Percentiles rank a stretch among this genome's conserved stretches.
Evolutionary conservation across 2,888 invertebrate species (phyloP).

Genomic region (Mesorhabditis belari): DNA sequence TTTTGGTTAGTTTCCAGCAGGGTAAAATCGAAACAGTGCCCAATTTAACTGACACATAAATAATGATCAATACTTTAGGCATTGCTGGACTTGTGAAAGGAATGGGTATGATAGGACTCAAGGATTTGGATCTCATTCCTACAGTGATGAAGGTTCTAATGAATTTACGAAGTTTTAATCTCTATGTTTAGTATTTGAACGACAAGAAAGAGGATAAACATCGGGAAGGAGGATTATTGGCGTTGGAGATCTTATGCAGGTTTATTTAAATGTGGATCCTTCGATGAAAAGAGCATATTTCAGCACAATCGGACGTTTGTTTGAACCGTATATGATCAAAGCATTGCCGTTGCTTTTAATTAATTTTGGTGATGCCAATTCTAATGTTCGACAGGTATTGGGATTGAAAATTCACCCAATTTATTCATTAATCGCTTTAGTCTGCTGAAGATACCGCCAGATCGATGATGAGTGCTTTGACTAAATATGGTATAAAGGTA

Average conservation of each 20-base stretch:
- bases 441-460: conserved; percentile 17
- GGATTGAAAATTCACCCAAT: too few relatives aligned
- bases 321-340: conserved; percentile 97
- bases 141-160: background rate
- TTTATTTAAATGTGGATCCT: background rate
- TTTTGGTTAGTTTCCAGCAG: conserved; percentile 61
- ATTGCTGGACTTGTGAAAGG: conserved; percentile 90
- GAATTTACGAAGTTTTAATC: background rate
- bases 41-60: conserved; percentile 3
- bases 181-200: conserved; percentile 63
- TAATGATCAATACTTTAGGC: conserved; percentile 17
- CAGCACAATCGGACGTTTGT: conserved; percentile 84
- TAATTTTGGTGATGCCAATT: conserved; percentile 90
- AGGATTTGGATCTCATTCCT: background rate
- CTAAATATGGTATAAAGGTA: conserved; percentile 95
- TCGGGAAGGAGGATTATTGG: conserved; percentile 84
- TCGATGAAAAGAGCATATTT: conserved; percentile 62
- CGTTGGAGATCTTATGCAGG: conserved; percentile 75
- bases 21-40: too few relatives aligned
- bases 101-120: conserved; percentile 81
- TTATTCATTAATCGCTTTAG: too few relatives aligned
- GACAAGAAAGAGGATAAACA: conserved; percentile 92
- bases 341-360: conserved; percentile 78
- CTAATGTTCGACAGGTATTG: conserved; percentile 82
- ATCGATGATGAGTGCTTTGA: conserved; percentile 82